Base-by-base conservation (phyloP, 2,888 invertebrate species). In the Agelastica alni region DNA sequence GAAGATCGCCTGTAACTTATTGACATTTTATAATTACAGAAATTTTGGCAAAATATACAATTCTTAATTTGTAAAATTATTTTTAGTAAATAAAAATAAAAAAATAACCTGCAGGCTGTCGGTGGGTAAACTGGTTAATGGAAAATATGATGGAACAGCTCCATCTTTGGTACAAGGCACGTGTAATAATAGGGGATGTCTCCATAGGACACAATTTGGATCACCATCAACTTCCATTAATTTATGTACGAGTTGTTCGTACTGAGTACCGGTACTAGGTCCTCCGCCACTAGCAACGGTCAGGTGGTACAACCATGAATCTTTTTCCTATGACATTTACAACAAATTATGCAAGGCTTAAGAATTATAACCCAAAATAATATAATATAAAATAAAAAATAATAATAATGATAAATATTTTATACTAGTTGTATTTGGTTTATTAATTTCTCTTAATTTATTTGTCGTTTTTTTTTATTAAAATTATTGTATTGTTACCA, bases 151-250 rank as follows among this genome's bases (percentile, higher is more conserved):
- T 53, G 77, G 77, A 0, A 89, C 85, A 51, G 95, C 90, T 60
- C 91, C 88, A 68, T 96, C 96, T 78, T 96, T 96, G 39, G 91
- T 89, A 67, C 77, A 76, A 69, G 77, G 74, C 70, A 76, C 76
- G 76, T 96, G 93, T 20, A 96, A 79, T 58, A 96, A 75, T 45
- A 91, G 84, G 1, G 96, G 96, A 82, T 96, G 95, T 75, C 94
- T 86, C 96, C 96, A 96, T 56, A 95, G 81, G 44, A 93, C 92
- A 76, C 93, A 93, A 76, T 87, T 91, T 9, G 93, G 87, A 79
- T 96, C 95, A 0, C 95, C 96, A 69, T 96, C 95, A 30, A 91
- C 92, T 76, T 96, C 95, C 96, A 97, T 96, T 22, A 98, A 83
- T 75, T 95, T 93, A 76, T 96, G 95, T 34, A 96, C 87, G 10